Conservation (phyloP, 1,140 invertebrate genomes). For the Hypsibius dujardini region DNA sequence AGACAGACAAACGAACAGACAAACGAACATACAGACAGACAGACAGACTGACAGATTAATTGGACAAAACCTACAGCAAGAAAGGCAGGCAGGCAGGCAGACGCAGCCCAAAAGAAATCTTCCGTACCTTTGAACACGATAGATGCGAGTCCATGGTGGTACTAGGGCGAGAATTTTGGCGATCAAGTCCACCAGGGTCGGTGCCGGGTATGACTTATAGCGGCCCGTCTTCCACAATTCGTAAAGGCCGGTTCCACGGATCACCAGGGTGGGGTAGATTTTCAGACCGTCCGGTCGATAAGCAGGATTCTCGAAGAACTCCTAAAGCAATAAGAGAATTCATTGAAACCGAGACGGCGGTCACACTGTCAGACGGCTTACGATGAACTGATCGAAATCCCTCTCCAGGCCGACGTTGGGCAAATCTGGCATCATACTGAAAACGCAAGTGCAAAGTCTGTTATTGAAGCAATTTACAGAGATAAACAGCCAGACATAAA, state of each 20-base stretch:
- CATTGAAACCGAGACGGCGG: conserved; percentile 23
- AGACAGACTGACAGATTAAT: no score
- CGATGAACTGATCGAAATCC: conserved; percentile 85
- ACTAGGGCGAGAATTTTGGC: conserved; percentile 88
- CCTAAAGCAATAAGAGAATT: conserved; percentile 37
- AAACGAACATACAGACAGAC: no score
- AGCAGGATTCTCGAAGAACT: conserved; percentile 95
- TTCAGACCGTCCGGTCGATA: conserved; percentile 95
- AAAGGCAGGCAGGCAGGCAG: no score
- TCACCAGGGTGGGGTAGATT: conserved; percentile 97
- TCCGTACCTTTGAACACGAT: conserved; percentile 60
- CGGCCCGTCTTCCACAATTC: conserved; percentile 95
- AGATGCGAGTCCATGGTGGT: conserved; percentile 95
- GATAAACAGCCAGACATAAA: no score
- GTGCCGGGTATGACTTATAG: conserved; percentile 88
- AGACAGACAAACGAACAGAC: no score
- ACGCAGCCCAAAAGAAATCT: neutral
- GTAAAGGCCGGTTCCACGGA: conserved; percentile 90
- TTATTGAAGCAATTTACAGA: no score
- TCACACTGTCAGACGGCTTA: conserved; percentile 33
- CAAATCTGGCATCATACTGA: conserved; percentile 92
- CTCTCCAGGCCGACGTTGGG: conserved; percentile 91
- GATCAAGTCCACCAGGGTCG: conserved; percentile 76
- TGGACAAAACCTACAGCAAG: no score
- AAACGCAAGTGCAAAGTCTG: no score